phyloP scores from a whole-genome alignment of 2,888 invertebrate genomes.

The Allophyes oxyacanthae region DNA sequence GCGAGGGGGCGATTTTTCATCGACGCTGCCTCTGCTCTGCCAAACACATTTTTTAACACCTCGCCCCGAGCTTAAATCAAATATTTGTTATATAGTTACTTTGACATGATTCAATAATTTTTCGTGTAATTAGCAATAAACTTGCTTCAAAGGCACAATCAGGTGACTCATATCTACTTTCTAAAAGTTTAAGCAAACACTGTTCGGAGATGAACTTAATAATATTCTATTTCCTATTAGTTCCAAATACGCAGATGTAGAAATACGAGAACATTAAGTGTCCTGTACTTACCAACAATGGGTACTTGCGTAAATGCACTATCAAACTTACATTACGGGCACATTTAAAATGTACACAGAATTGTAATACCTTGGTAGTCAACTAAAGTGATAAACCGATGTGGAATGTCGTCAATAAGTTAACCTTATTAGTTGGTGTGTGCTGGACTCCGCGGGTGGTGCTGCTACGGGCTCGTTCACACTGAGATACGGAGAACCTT shows the following conservation, averaged over 20 bases:
- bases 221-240: constrained; percentile 17
- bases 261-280: constrained; percentile 30
- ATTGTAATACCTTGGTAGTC: constrained; percentile 53
- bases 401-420: constrained; percentile 78
- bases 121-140: constrained; percentile 6
- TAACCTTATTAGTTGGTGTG: constrained; percentile 79
- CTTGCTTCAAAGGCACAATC: too few species aligned
- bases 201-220: constrained; percentile 1
- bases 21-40: constrained; percentile 80
- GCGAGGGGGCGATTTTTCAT: constrained; percentile 88
- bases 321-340: constrained; percentile 34
- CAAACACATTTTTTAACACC: constrained; percentile 89
- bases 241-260: constrained; percentile 23
- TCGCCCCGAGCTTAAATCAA: constrained; percentile 82
- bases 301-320: constrained; percentile 23
- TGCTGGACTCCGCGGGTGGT: constrained; percentile 71
- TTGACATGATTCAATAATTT: constrained; percentile 63
- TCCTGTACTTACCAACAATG: constrained; percentile 27
- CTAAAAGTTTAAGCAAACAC: neutral
- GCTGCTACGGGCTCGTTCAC: constrained; percentile 55
- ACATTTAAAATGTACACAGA: constrained; percentile 48
- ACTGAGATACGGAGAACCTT: constrained; percentile 59
- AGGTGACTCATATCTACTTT: neutral
- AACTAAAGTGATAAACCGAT: constrained; percentile 74
- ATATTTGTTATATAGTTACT: constrained; percentile 80